Evolutionary conservation across 1,140 invertebrate genomes (phyloP), one percentile per base, ranked within the genome.

Genomic region (Ptiloglossa arizonensis): DNA sequence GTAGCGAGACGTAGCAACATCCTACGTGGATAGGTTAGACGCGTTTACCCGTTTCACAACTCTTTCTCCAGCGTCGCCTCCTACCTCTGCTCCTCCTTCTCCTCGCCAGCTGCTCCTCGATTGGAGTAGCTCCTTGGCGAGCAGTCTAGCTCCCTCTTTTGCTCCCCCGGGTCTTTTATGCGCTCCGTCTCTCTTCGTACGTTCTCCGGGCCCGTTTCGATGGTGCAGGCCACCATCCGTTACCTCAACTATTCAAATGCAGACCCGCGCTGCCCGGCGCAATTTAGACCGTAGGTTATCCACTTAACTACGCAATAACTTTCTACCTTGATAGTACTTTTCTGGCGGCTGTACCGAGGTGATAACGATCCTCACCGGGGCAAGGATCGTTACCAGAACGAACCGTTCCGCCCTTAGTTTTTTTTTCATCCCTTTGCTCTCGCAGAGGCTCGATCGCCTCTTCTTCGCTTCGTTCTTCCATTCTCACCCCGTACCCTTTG

Each of bases 1-100:
- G 46, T 41, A 64, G 46, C 70, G 70, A 72, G 57, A 50, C 44
- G 24, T 27, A 24, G 70, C 46, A 64, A 73, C 32, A 52, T 73
- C 57, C 46, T 73, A 73, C 41, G 41, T 41, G 11, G 41, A 41
- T 41, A 41, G 41, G 41, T 41, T 41, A 59, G 29, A 24, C 64
- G 62, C 41, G 73, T 76, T 76, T 69, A 69, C 54, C 22, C 52
- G 64, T 69, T 75, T 69, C 73, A 59, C 73, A 76, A 59, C 73
- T 69, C 73, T 69, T 76, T 76, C 73, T 50, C 54, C 50, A 48
- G n/a, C 64, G 64, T 66, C 62, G 38, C 71, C 71, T 66, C 64
- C 64, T 76, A 69, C 73, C 54, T 69, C 27, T 69, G 52, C 64
- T 76, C 73, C 73, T 76, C 64, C 71, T 71, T 35, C 59, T 27